Percentiles rank a stretch among this genome's conserved stretches.
These are phyloP conservation scores for Galago senegalensis DNA, from an alignment of 2,797 vertebrate genomes.

Conservation along the genomic window DNA sequence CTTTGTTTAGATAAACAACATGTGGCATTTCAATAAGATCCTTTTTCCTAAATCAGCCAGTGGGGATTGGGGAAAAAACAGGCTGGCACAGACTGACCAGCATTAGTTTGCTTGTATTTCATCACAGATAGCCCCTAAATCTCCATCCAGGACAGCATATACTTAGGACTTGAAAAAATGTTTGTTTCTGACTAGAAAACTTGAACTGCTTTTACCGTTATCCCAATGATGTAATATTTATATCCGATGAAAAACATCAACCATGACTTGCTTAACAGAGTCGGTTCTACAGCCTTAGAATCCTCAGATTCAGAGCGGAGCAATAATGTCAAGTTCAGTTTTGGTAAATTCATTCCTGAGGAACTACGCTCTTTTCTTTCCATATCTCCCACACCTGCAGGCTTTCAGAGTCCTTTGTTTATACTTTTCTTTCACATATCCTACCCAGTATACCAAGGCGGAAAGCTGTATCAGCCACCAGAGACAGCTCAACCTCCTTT, in stretches of 20 bases:
- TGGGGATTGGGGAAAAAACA: slow-evolving; percentile 34
- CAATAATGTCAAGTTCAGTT: neutral
- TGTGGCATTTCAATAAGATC: slow-evolving; percentile 76
- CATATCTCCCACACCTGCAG: neutral
- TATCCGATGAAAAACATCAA: neutral
- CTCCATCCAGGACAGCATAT: neutral
- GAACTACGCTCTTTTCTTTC: neutral
- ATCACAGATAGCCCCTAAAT: neutral
- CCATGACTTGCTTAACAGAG: neutral
- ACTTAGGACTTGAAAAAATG: neutral
- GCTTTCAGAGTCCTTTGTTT: neutral
- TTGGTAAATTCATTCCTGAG: neutral
- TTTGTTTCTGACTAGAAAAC: neutral
- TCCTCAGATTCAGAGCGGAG: neutral
- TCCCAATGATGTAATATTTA: neutral
- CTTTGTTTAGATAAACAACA: slow-evolving; percentile 70
- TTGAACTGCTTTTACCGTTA: neutral
- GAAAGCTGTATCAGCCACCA: neutral
- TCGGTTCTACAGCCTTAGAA: neutral
- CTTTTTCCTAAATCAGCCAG: slow-evolving; percentile 57
- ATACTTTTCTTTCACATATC: neutral
- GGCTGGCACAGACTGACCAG: slow-evolving; percentile 52
- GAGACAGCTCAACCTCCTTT: neutral
- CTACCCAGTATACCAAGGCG: neutral
- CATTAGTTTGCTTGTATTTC: slow-evolving; percentile 20